Evolutionary conservation across 2,113 vertebrate species (phyloP).

Genomic region (Promerops cafer): DNA sequence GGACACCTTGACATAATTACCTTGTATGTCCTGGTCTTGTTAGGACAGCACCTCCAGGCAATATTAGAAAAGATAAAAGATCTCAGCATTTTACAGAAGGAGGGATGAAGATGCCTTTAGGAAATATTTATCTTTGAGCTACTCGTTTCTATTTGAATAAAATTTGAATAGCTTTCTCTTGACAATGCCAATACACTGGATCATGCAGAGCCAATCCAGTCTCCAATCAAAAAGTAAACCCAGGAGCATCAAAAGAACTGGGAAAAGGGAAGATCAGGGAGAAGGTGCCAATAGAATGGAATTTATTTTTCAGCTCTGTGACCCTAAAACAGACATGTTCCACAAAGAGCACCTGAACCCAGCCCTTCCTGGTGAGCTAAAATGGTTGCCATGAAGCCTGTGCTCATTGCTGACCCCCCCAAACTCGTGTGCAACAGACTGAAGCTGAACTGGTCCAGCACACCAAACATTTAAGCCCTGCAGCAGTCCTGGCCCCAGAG

Average conservation of each 20-base stretch:
- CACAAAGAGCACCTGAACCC: background rate
- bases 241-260: background rate
- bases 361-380: background rate
- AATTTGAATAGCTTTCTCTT: background rate
- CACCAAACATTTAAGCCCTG: background rate
- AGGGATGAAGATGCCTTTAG: background rate
- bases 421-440: background rate
- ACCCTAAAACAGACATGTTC: background rate
- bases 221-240: background rate
- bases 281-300: background rate
- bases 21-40: background rate
- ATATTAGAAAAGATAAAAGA: background rate
- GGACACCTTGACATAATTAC: conserved; percentile 10
- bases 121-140: conserved; percentile 20
- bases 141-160: background rate
- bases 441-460: background rate
- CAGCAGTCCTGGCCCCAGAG: background rate
- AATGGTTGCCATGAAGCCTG: background rate
- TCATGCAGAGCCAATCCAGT: background rate
- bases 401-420: accelerated
- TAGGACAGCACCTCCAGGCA: conserved; percentile 14
- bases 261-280: background rate
- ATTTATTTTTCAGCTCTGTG: background rate
- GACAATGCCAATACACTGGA: background rate
- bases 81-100: background rate